phyloP scores from a whole-genome alignment of 2,113 vertebrate genomes.

The Oreochromis aureus region DNA sequence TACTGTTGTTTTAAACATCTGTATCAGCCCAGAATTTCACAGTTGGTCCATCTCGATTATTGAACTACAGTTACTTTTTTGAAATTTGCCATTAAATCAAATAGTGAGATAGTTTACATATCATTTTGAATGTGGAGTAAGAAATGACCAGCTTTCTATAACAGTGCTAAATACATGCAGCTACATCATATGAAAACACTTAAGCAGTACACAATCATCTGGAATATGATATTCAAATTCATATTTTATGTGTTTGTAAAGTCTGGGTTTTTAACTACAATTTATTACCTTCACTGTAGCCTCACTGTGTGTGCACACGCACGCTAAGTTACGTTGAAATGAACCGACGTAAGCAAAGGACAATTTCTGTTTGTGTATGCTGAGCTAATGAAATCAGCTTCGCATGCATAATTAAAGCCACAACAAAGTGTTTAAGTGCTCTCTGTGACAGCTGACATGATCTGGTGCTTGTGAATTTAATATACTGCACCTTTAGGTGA shows the following conservation, averaged over 20 bases:
- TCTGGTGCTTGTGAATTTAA: background rate
- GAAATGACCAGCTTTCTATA: background rate
- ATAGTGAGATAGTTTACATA: background rate
- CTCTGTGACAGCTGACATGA: background rate
- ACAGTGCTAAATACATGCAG: background rate
- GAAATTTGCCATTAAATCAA: background rate
- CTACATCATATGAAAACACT: background rate
- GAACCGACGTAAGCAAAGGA: background rate
- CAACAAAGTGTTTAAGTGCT: background rate
- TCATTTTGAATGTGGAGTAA: background rate
- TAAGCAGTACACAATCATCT: background rate
- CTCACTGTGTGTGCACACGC: background rate
- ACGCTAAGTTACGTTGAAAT: rapidly evolving
- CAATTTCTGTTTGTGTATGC: background rate
- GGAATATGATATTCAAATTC: background rate
- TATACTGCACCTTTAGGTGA: background rate
- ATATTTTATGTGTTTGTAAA: background rate
- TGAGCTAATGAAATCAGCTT: background rate
- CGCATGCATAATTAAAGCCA: background rate
- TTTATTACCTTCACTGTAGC: background rate
- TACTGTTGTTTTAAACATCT: background rate
- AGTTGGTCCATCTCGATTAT: background rate
- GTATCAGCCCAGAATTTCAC: background rate
- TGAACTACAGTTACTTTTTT: background rate
- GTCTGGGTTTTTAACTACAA: rapidly evolving